A percentile compares a stretch with the other conserved stretches of the same genome.
Conservation (phyloP, 2,797 vertebrate species). For the Lerista edwardsae region DNA sequence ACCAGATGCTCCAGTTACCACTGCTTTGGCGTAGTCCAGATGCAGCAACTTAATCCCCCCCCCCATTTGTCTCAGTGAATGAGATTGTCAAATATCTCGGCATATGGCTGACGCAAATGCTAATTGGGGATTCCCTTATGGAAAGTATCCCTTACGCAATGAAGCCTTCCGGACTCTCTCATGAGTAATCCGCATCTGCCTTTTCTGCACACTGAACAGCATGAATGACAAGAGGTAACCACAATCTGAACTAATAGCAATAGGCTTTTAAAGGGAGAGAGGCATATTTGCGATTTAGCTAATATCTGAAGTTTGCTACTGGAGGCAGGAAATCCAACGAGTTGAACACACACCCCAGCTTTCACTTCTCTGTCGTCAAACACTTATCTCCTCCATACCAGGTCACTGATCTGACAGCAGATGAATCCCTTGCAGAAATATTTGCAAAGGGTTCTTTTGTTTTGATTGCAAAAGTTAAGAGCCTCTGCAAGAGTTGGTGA, state of each 20-base stretch:
- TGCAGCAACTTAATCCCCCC: background rate
- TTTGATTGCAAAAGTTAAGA: background rate
- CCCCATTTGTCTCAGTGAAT: background rate
- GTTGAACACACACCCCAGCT: background rate
- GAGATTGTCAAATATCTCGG: rapidly evolving
- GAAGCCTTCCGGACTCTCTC: background rate
- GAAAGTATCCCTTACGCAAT: background rate
- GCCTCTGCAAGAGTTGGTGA: rapidly evolving
- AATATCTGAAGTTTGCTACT: background rate
- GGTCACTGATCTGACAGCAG: background rate
- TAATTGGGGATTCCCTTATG: background rate
- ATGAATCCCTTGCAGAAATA: rapidly evolving
- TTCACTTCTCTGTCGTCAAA: background rate
- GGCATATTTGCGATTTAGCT: background rate
- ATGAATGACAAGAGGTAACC: background rate
- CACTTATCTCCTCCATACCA: background rate
- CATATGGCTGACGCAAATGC: background rate
- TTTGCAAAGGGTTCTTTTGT: background rate
- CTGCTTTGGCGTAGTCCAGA: background rate
- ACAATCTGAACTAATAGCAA: background rate
- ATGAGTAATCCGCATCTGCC: background rate
- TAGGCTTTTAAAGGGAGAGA: rapidly evolving
- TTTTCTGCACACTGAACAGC: rapidly evolving
- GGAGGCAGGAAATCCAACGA: background rate
- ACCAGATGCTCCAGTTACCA: background rate